A percentile compares a stretch with the other conserved stretches of the same genome.
Conservation (phyloP, 2,797 vertebrate genomes). For the Chaetophractus vellerosus region DNA sequence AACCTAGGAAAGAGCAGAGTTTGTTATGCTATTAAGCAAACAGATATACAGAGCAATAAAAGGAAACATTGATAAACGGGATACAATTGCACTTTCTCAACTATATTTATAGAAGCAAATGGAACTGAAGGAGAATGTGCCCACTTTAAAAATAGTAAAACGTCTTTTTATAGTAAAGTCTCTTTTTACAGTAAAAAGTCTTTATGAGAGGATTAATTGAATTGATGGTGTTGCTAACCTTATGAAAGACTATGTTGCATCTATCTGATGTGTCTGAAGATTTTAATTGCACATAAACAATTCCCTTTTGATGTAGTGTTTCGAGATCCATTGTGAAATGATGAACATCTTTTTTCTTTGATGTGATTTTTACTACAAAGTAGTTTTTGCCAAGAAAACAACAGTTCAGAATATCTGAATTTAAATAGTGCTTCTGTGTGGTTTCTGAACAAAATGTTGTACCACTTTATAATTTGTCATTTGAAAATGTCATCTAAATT, state of each 20-base stretch:
- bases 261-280: conserved; percentile 72
- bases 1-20: not conserved
- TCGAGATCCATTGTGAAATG: conserved; percentile 70
- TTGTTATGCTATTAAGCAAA: conserved; percentile 5
- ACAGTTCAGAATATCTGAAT: conserved; percentile 54
- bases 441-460: conserved; percentile 34
- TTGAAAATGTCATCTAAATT: conserved; percentile 63
- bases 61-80: conserved; percentile 26
- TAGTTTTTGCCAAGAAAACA: conserved; percentile 45
- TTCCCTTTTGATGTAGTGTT: conserved; percentile 76
- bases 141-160: not conserved
- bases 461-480: conserved; percentile 43
- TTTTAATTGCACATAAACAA: conserved; percentile 80
- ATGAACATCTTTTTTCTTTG: conserved; percentile 68
- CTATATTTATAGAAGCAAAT: not conserved
- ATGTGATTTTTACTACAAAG: conserved; percentile 68
- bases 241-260: conserved; percentile 76
- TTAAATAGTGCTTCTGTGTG: conserved; percentile 8
- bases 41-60: conserved; percentile 37
- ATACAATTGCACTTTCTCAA: conserved; percentile 20
- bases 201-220: conserved; percentile 75
- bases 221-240: conserved; percentile 72
- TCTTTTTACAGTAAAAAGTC: too few relatives aligned
- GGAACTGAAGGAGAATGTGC: conserved; percentile 54
- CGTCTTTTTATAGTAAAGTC: too few relatives aligned